Percentiles rank a stretch among this genome's conserved stretches.
These are phyloP conservation scores for Nyctalus aviator DNA, from an alignment of 2,797 vertebrate species.

Conservation along the genomic window DNA sequence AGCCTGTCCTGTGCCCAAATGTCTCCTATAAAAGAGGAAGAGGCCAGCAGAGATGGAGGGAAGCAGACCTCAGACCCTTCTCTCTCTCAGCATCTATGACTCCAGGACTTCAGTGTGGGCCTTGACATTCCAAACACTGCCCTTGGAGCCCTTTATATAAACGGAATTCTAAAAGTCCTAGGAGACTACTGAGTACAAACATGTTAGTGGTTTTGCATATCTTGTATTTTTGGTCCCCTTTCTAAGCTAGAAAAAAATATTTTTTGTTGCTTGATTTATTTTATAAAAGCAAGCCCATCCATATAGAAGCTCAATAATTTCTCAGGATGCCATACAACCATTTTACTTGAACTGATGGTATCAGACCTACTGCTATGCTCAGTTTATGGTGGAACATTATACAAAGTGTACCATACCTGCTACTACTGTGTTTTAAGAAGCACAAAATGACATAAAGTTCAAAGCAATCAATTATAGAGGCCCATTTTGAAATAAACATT, in stretches of 20 bases:
- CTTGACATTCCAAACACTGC: background rate
- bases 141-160: background rate
- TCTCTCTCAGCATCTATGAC: background rate
- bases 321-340: background rate
- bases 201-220: background rate
- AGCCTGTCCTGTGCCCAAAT: background rate
- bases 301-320: background rate
- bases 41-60: background rate
- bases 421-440: background rate
- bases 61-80: background rate
- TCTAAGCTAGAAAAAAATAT: constrained; percentile 12
- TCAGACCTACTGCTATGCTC: background rate
- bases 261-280: background rate
- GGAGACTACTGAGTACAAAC: background rate
- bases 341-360: constrained; percentile 41
- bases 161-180: constrained; percentile 17
- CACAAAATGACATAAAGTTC: constrained; percentile 23
- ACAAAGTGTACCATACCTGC: background rate
- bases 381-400: constrained; percentile 4
- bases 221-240: background rate
- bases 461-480: background rate
- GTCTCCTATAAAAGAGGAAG: background rate
- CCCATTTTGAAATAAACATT: background rate
- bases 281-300: constrained; percentile 11
- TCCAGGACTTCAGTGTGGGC: background rate